Base-by-base conservation (phyloP, 2,797 vertebrate species). In the Typhlichthys subterraneus region DNA sequence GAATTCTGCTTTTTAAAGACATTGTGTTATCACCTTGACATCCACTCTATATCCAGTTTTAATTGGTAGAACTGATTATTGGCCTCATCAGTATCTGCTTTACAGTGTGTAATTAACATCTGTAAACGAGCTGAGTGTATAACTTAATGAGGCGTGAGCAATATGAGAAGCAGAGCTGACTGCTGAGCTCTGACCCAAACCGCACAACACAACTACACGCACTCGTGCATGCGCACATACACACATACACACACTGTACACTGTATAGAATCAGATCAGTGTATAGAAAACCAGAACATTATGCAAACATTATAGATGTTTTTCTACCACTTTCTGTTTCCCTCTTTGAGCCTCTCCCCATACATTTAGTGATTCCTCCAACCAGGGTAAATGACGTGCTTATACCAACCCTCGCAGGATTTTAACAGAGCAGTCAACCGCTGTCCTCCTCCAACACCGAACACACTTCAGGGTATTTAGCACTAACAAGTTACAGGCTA, bases 91-190 rank as follows among this genome's bases (percentile, higher is more conserved):
- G 87, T 83, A 87, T 74, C 72, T 63, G 76, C 78, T 76, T 85
- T 83, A 82, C 82, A 71, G 77, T 76, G 78, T 86, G 81, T 87
- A 88, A 89, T 91, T 88, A 88, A 88, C 76, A 78, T 80, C 79
- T 75, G 79, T 80, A 88, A 88, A 89, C 61, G 73, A 79, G 78
- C 80, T 52, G 73, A 80, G 80, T 87, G 87, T 85, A 84, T 83
- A 77, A 84, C 72, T 46, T 88, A 91, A 91, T 89, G 88, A 88
- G 87, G 83, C 85, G 55, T 85, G 83, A 82, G 80, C 73, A 59
- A 42, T 61, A 14, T 14, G 65, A 75, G 67, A 77, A 72, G 73
- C 73, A 59, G 72, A 69, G 79, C 69, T 29, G 23, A 29, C 23
- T 29, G 23, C 23, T 29, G 73, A 81, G 69, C 58, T 68, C 62